phyloP scores from a whole-genome alignment of 2,797 vertebrate genomes.

The Epinephelus coioides region DNA sequence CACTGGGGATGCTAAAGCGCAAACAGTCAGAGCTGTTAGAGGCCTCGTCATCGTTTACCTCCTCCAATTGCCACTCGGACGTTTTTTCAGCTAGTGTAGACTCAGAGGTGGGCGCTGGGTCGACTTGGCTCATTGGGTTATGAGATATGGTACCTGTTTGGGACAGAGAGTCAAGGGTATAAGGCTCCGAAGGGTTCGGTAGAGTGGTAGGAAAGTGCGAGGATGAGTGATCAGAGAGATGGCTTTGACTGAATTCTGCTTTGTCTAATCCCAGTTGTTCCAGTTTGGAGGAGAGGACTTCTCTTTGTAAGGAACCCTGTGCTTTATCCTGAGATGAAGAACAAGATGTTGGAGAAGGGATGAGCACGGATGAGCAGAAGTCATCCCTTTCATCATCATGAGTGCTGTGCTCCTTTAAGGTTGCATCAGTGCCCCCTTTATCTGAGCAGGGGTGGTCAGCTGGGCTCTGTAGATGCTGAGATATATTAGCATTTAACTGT shows the following conservation, averaged over 20 bases:
- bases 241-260: slow-evolving; percentile 4
- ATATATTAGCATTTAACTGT: slow-evolving; percentile 21
- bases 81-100: slow-evolving; percentile 32
- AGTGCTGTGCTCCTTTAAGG: slow-evolving; percentile 32
- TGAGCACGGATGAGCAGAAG: neutral
- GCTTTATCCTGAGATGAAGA: slow-evolving; percentile 17
- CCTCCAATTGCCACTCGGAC: slow-evolving; percentile 3
- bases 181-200: slow-evolving; percentile 12
- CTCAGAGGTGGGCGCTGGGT: slow-evolving; percentile 36
- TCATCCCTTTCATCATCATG: neutral
- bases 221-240: neutral
- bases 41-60: slow-evolving; percentile 23
- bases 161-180: neutral
- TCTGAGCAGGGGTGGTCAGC: slow-evolving; percentile 38
- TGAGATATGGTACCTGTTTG: neutral
- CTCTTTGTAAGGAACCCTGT: neutral
- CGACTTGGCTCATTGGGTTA: neutral
- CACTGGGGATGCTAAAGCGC: slow-evolving; percentile 4
- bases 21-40: slow-evolving; percentile 18
- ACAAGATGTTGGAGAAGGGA: neutral
- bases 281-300: neutral
- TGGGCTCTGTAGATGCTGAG: slow-evolving; percentile 35
- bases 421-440: slow-evolving; percentile 7
- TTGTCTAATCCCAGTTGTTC: slow-evolving; percentile 24
- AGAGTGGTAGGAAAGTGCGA: neutral